Base-by-base conservation (phyloP, 2,797 vertebrate genomes). In the Gallirallus australis region DNA sequence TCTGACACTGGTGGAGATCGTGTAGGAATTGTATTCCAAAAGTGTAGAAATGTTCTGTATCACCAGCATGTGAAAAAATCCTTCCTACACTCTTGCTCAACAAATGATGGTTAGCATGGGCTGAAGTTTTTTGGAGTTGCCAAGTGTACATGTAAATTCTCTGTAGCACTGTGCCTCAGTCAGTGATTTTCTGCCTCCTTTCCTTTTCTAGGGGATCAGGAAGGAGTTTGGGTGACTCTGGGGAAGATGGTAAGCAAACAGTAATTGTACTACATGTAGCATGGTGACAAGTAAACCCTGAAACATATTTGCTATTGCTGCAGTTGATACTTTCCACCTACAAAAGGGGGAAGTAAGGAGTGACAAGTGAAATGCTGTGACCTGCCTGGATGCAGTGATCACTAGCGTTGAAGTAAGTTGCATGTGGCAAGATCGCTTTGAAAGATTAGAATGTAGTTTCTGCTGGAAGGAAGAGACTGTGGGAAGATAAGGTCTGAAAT, bases 221-320 rank as follows among this genome's bases (percentile, higher is more conserved):
- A 60, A 95, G 56, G 76, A 93, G 28, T 93, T 69, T 7, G 0
- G 50, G 64, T 88, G 97, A 96, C 84, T 69, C 17, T 33, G 85
- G 64, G 83, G 96, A 96, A 89, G 93, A 96, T 31, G 97, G 97
- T 97, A 95, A 96, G 96, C 35, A 60, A 54, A 88, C 88, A 25
- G 24, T 10, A n/a, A 35, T 11, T 66, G 20, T 42, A 52, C 31
- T 60, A 16, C 31, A 54, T 39, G 25, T 40, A 53, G 50, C 6
- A 18, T 52, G 4, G 12, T 60, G 35, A 53, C 5, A 2, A 57
- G 50, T 75, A 72, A 90, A 54, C 20, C 5, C 28, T 73, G 69
- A 52, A 61, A 42, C 35, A 12, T 80, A 15, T 88, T 83, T 89
- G 19, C 40, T 76, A 0, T n/a, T 92, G 57, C 95, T 96, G 8